A percentile compares a stretch with the other conserved stretches of the same genome.
Conservation (phyloP, 2,888 invertebrate species). For the Troides aeacus region DNA sequence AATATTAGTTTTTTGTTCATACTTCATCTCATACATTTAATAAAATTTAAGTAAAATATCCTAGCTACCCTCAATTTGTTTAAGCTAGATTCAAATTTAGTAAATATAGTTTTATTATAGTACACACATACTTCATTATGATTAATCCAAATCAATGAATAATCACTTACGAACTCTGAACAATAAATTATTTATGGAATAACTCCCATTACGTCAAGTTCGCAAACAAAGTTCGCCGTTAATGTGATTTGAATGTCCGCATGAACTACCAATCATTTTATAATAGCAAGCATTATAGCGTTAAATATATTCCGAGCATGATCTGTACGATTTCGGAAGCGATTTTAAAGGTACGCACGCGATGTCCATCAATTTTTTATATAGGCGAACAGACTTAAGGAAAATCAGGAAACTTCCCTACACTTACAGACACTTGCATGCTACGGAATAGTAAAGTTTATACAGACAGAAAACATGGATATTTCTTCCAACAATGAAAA, state of each 20-base stretch:
- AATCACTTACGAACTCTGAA: not conserved
- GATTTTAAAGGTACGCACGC: conserved; percentile 22
- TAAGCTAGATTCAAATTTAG: no score
- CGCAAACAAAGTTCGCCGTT: conserved; percentile 11
- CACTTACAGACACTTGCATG: conserved; percentile 7
- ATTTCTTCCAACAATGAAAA: not conserved
- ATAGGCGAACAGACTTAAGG: conserved; percentile 21
- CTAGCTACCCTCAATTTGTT: no score
- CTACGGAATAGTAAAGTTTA: not conserved
- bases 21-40: no score
- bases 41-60: no score
- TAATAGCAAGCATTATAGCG: conserved; percentile 3
- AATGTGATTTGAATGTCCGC: conserved; percentile 6
- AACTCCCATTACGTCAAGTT: conserved; percentile 2
- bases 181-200: not conserved
- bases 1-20: no score
- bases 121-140: no score
- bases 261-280: conserved; percentile 15
- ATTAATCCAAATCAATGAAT: not conserved
- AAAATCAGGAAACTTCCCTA: not conserved
- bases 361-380: conserved; percentile 29
- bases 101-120: no score
- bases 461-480: not conserved
- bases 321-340: conserved; percentile 22
- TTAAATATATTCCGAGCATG: conserved; percentile 24